Base-by-base conservation (phyloP, 2,797 vertebrate genomes). In the Lagorchestes hirsutus region DNA sequence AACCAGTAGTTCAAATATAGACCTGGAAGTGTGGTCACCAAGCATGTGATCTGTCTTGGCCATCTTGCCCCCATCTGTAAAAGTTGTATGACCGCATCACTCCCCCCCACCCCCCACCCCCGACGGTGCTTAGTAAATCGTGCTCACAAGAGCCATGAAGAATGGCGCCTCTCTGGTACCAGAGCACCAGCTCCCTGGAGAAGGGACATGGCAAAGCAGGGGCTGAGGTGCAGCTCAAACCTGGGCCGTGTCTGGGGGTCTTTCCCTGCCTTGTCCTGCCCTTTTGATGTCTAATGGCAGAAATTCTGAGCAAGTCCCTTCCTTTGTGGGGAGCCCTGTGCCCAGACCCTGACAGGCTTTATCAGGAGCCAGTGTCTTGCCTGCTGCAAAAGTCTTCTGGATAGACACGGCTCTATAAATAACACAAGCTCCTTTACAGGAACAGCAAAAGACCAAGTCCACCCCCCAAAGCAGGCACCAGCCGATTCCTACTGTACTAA, bases 401-500 rank as follows among this genome's bases (percentile, higher is more conserved):
- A 93, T 94, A 97, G 97, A 97, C 93, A 96, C 93, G 92, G 10
- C 46, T 94, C 97, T 97, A 98, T 98, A 97, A 97, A 98, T 97
- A 98, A 98, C 96, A 98, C 94, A 97, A 91, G 94, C 91, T 97
- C 97, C 97, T 97, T 96, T 97, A 97, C 96, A 96, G 97, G 96
- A 96, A 97, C 95, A 96, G 97, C 96, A 96, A 96, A 97, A 97
- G 96, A 97, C 96, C 0, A 94, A 97, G 91, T 95, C 6, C 55
- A 1, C 46, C 16, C n/a, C 55, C 2, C 92, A 94, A 95, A 92
- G 96, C 95, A 97, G 95, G 96, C 95, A 97, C 97, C 97, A 96
- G 92, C 96, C 74, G 97, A 96, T 96, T 93, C 94, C 59, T 90
- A 91, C 58, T 90, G 97, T 93, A 93, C 93, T 54, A 94, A 96